These are phyloP conservation scores for Aphrocallistes beatrix DNA, from an alignment of 37 sponge, comb jelly and placozoan genomes.

Conservation along the genomic window DNA sequence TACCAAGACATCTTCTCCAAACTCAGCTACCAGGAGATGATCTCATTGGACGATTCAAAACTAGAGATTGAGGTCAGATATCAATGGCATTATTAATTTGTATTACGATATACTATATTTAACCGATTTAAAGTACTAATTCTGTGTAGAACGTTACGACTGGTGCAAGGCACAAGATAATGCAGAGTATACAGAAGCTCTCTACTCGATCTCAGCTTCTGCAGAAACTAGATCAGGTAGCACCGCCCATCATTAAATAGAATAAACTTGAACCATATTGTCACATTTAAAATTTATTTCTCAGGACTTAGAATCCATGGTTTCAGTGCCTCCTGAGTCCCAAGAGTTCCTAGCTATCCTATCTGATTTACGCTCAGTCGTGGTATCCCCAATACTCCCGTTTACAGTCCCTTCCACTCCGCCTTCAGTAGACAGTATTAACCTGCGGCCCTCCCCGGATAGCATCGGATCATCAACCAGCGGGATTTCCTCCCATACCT, in stretches of 20 bases:
- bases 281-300: not conserved
- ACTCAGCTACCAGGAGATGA: conserved; percentile 62
- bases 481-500: not conserved
- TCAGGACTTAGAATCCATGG: not conserved
- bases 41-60: conserved; percentile 41
- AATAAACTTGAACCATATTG: not conserved
- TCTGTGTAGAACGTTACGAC: conserved; percentile 59
- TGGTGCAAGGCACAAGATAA: conserved; percentile 77
- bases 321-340: not conserved
- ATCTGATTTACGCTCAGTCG: not conserved
- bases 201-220: conserved; percentile 38
- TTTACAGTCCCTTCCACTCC: no score
- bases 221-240: conserved; percentile 65
- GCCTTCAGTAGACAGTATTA: no score
- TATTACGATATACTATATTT: not conserved
- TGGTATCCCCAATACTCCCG: not conserved
- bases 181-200: conserved; percentile 54
- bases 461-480: not conserved
- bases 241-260: not conserved
- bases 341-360: not conserved
- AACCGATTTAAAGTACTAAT: not conserved
- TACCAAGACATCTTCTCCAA: conserved; percentile 70
- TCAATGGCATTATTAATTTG: not conserved
- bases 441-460: no score
- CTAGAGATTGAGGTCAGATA: conserved; percentile 49